Conservation (phyloP, 2,888 invertebrate genomes). For the Biston betularia region DNA sequence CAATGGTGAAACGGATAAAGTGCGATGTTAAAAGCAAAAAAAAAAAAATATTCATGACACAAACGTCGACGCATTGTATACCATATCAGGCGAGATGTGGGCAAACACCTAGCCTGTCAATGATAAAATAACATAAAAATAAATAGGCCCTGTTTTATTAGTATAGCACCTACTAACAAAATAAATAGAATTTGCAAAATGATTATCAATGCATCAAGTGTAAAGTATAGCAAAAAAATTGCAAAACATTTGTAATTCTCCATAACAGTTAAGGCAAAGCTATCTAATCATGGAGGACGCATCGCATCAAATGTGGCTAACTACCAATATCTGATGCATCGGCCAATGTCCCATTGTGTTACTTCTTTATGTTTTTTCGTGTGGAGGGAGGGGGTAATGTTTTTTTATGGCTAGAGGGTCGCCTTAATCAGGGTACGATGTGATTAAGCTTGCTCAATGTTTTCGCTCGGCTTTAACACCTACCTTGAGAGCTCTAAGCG, state of each 20-base stretch:
- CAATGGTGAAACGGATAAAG: no score
- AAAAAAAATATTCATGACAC: no score
- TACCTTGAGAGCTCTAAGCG: conserved; percentile 44
- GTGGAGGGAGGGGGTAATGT: conserved; percentile 83
- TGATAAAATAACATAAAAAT: no score
- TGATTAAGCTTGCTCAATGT: conserved; percentile 79
- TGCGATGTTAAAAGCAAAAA: no score
- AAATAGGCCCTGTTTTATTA: no score
- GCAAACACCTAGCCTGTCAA: no score
- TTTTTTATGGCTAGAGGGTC: conserved; percentile 82
- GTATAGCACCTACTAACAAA: no score
- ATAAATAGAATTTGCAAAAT: background rate
- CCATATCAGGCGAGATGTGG: no score
- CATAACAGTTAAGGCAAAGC: conserved; percentile 39
- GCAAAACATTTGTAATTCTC: conserved; percentile 42
- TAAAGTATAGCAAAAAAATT: conserved; percentile 36
- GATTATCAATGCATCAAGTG: conserved; percentile 16
- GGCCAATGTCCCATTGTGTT: conserved; percentile 78
- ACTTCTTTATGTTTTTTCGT: conserved; percentile 84
- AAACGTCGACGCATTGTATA: no score
- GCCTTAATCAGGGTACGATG: conserved; percentile 82
- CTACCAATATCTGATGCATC: conserved; percentile 82
- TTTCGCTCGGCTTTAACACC: conserved; percentile 57
- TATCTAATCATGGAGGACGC: conserved; percentile 77
- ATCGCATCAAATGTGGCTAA: conserved; percentile 76